A percentile compares a stretch with the other conserved stretches of the same genome.
phyloP scores from a whole-genome alignment of 2,888 invertebrate genomes.

The Scaeva pyrastri region DNA sequence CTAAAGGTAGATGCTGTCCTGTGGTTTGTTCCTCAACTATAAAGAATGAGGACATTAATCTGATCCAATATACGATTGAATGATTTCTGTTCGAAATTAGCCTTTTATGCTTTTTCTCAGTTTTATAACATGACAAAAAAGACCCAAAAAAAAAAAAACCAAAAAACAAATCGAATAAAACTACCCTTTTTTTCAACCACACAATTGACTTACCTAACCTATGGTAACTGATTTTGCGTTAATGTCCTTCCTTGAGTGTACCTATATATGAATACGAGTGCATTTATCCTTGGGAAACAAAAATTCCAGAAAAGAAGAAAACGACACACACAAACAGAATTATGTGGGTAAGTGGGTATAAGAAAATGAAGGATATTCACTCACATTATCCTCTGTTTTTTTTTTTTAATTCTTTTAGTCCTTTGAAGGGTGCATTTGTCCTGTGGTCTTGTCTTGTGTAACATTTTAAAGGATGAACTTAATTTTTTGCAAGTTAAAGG shows the following conservation, averaged over 20 bases:
- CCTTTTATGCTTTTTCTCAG: slow-evolving; percentile 18
- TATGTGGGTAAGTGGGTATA: slow-evolving; percentile 67
- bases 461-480: slow-evolving; percentile 3
- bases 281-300: slow-evolving; percentile 49
- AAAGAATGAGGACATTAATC: slow-evolving; percentile 56
- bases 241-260: slow-evolving; percentile 54
- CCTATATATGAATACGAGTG: no score
- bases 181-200: not conserved
- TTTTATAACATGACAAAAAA: not conserved
- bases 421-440: not conserved
- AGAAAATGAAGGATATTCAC: slow-evolving; percentile 17
- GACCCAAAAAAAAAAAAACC: not conserved
- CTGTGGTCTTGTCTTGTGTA: not conserved
- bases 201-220: slow-evolving; percentile 63
- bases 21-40: slow-evolving; percentile 19
- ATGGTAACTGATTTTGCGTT: slow-evolving; percentile 66
- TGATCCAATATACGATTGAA: slow-evolving; percentile 51
- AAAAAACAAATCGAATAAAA: not conserved
- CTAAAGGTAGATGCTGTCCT: not conserved
- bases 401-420: not conserved
- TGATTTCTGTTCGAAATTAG: slow-evolving; percentile 65
- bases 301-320: not conserved
- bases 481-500: not conserved
- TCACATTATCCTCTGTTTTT: slow-evolving; percentile 20
- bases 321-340: slow-evolving; percentile 1